These are phyloP conservation scores for Chaetodon trifascialis DNA, from an alignment of 2,113 vertebrate species.

Conservation along the genomic window DNA sequence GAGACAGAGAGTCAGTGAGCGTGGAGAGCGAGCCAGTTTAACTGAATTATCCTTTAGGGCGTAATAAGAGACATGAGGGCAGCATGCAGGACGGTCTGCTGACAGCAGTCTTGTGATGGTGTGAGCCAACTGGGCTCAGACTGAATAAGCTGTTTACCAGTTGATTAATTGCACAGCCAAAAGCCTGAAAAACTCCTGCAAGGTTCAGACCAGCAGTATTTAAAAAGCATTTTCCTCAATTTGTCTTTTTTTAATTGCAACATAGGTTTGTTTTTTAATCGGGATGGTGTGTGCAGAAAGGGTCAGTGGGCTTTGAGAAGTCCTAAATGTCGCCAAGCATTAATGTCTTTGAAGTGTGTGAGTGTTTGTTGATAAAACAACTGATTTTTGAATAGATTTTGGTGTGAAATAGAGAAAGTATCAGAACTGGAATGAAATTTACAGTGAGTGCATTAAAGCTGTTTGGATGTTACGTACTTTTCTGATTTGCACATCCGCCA, in stretches of 20 bases:
- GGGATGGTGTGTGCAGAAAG: not conserved
- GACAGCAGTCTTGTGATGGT: slow-evolving; percentile 80
- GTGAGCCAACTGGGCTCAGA: slow-evolving; percentile 34
- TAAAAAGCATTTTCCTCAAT: not conserved
- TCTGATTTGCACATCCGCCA: not conserved
- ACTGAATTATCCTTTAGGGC: slow-evolving; percentile 63
- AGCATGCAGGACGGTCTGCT: slow-evolving; percentile 73
- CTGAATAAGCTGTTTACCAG: slow-evolving; percentile 69
- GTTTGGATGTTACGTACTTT: not conserved
- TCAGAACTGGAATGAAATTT: not conserved
- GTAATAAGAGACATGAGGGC: slow-evolving; percentile 76
- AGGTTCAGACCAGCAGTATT: not conserved
- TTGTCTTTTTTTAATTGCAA: not conserved
- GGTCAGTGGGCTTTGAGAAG: not conserved
- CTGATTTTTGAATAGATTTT: slow-evolving; percentile 6
- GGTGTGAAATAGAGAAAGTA: not conserved
- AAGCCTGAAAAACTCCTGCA: not conserved
- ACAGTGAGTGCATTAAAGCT: not conserved
- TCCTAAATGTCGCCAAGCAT: not conserved
- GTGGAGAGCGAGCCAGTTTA: slow-evolving; percentile 42
- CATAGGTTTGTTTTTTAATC: not conserved
- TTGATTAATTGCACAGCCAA: slow-evolving; percentile 39
- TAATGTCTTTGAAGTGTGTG: not conserved
- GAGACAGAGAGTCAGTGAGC: slow-evolving; percentile 38
- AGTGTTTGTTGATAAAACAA: not conserved